Evolutionary conservation across 53 echinoderm and acorn worm species (phyloP).

Genomic region (Echinarachnius parma): DNA sequence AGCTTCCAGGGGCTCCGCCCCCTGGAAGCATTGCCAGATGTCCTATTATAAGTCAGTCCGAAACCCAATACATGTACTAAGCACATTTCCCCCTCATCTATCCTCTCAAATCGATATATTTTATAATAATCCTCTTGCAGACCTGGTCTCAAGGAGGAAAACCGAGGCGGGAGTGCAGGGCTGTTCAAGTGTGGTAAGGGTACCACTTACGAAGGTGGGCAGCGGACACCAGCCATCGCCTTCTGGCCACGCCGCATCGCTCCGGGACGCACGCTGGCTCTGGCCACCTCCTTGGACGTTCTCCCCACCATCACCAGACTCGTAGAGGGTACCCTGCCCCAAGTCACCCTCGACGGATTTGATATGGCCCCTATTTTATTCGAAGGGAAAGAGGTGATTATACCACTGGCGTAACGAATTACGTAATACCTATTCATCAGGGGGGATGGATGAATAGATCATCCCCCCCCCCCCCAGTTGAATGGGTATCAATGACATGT

Average conservation of each 20-base stretch:
- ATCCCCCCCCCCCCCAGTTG: no score
- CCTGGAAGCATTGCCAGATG: no score
- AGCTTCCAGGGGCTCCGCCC: no score
- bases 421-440: no score
- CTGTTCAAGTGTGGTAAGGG: constrained; percentile 75
- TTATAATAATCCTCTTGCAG: constrained; percentile 15
- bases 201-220: no score
- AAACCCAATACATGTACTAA: no score
- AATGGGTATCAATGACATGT: no score
- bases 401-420: no score
- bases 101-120: no score
- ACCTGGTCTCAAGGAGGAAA: constrained; percentile 34
- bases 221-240: constrained; percentile 72
- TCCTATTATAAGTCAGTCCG: no score
- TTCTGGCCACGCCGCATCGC: constrained; percentile 63
- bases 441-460: no score
- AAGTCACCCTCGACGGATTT: constrained; percentile 54
- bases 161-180: constrained; percentile 67
- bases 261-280: constrained; percentile 54
- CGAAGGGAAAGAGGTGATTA: constrained; percentile 45
- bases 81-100: no score
- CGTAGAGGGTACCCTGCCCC: constrained; percentile 52
- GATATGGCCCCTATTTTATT: constrained; percentile 67
- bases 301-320: constrained; percentile 68
- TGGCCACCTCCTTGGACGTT: constrained; percentile 60